Conservation (phyloP, 1,140 invertebrate genomes). For the Bombus waltoni region DNA sequence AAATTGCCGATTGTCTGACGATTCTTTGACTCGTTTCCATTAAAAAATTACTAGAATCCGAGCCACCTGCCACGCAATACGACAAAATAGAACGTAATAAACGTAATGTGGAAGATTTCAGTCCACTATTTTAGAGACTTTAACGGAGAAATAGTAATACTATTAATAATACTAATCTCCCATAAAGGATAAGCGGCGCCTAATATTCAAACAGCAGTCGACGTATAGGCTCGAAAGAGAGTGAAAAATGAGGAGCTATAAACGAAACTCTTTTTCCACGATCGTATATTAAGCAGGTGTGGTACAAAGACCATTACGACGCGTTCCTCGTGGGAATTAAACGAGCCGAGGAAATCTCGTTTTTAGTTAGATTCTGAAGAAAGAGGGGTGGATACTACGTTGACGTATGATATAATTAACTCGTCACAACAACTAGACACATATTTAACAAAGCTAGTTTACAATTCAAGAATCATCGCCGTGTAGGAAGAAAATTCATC, state of each 20-base stretch:
- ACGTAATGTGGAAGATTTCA: background rate
- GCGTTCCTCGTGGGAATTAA: slow-evolving; percentile 54
- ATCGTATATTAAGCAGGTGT: slow-evolving; percentile 47
- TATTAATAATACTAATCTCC: background rate
- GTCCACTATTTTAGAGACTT: too few species aligned
- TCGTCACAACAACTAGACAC: slow-evolving; percentile 57
- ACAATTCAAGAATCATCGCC: background rate
- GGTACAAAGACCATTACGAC: slow-evolving; percentile 56
- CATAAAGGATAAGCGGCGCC: background rate
- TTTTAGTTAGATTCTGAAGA: slow-evolving; percentile 54
- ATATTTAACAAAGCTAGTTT: background rate
- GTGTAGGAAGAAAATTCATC: background rate
- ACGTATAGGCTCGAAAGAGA: background rate
- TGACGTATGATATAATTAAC: slow-evolving; percentile 62
- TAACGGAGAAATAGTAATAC: too few species aligned
- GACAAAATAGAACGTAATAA: background rate
- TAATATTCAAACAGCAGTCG: background rate
- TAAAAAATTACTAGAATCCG: background rate
- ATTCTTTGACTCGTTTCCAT: background rate
- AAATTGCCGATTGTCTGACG: too few species aligned
- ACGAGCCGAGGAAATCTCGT: slow-evolving; percentile 41
- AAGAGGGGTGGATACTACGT: slow-evolving; percentile 17
- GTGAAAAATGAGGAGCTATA: background rate
- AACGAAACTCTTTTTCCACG: background rate
- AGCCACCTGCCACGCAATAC: background rate